Evolutionary conservation across 1,140 invertebrate species (phyloP).

Genomic region (Nylanderia fulva): DNA sequence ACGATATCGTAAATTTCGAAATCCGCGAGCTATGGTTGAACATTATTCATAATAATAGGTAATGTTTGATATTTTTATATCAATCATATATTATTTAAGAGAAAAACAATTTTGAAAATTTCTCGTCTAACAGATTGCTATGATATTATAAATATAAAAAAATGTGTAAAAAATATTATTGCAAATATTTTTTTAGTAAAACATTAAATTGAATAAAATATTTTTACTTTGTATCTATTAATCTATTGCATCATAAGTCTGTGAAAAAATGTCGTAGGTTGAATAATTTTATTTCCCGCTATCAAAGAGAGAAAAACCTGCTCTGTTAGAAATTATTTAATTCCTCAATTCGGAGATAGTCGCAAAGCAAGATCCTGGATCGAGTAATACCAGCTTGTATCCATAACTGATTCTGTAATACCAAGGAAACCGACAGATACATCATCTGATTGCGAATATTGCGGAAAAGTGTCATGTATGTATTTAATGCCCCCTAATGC

Average conservation of each 20-base stretch:
- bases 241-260: neutral
- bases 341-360: no score
- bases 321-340: neutral
- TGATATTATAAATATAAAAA: neutral
- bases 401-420: neutral
- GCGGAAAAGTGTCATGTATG: constrained; percentile 11
- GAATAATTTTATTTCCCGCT: neutral
- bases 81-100: neutral
- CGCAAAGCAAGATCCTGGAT: neutral
- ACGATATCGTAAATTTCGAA: neutral
- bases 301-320: neutral
- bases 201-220: no score
- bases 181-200: neutral
- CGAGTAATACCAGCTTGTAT: neutral
- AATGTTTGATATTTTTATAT: neutral
- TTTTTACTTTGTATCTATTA: neutral
- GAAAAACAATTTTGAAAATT: neutral
- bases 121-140: neutral
- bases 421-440: neutral
- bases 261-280: no score
- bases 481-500: constrained; percentile 30
- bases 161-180: neutral
- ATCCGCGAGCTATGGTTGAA: neutral
- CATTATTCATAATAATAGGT: neutral
- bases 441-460: neutral